A percentile compares a stretch with the other conserved stretches of the same genome.
phyloP scores from a whole-genome alignment of 1,140 invertebrate genomes.

The Leguminivora glycinivorella region DNA sequence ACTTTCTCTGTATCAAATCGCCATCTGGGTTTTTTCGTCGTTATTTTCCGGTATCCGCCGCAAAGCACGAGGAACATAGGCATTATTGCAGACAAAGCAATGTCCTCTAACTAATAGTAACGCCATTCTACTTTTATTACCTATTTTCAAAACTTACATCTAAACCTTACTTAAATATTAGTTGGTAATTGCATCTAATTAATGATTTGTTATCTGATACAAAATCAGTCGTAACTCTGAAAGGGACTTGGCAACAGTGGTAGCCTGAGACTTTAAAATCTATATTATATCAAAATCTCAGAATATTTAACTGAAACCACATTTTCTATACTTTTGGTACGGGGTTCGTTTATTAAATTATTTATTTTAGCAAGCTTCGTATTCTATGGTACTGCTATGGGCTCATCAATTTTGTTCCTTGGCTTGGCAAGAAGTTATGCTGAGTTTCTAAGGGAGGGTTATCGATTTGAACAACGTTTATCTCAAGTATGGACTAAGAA shows the following conservation, averaged over 20 bases:
- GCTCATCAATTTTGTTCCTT: too few species aligned
- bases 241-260: background rate
- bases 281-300: slow-evolving; percentile 1
- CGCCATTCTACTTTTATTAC: background rate
- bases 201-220: background rate
- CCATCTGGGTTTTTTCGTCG: background rate
- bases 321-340: slow-evolving; percentile 11
- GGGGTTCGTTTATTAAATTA: slow-evolving; percentile 9
- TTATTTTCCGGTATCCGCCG: background rate
- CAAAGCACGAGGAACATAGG: background rate
- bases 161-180: background rate
- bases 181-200: slow-evolving; percentile 1
- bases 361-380: too few species aligned
- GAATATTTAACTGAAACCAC: slow-evolving; percentile 2
- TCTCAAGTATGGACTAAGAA: too few species aligned
- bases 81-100: background rate
- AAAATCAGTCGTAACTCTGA: background rate
- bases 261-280: background rate
- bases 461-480: too few species aligned
- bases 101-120: background rate
- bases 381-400: too few species aligned
- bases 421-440: too few species aligned
- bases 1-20: background rate
- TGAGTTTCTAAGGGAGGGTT: too few species aligned
- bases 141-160: background rate